A percentile compares a stretch with the other conserved stretches of the same genome.
phyloP scores from a whole-genome alignment of 1,140 invertebrate species.

The Drosophila watanabei region DNA sequence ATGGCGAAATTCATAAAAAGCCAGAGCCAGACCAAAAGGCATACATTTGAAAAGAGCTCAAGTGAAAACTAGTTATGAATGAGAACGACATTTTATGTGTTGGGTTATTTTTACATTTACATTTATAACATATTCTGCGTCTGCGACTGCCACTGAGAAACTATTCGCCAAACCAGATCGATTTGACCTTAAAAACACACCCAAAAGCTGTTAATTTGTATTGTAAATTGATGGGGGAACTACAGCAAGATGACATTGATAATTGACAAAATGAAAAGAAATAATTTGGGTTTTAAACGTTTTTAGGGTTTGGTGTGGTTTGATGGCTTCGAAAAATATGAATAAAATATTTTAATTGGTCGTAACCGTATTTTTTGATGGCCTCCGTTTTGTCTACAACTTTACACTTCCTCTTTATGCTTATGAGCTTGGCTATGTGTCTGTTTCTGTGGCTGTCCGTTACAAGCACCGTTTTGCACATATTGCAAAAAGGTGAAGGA shows the following conservation, averaged over 20 bases:
- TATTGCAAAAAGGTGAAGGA: constrained; percentile 34
- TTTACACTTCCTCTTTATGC: constrained; percentile 24
- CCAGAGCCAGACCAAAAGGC: not conserved
- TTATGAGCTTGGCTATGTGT: not conserved
- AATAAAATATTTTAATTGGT: constrained; percentile 21
- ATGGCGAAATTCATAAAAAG: constrained; percentile 24
- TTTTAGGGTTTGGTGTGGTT: constrained; percentile 12
- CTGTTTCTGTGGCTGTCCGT: constrained; percentile 20
- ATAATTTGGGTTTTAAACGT: constrained; percentile 18
- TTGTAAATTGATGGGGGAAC: constrained; percentile 29
- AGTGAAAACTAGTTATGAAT: constrained; percentile 48
- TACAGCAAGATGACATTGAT: constrained; percentile 31
- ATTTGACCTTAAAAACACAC: constrained; percentile 51
- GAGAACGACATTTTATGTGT: constrained; percentile 32
- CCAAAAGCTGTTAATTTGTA: constrained; percentile 44
- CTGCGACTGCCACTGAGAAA: not conserved
- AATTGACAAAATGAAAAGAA: constrained; percentile 1
- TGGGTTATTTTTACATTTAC: constrained; percentile 37
- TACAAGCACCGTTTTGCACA: constrained; percentile 20
- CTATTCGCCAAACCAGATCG: constrained; percentile 45
- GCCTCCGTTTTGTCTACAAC: constrained; percentile 8
- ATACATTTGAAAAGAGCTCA: constrained; percentile 36
- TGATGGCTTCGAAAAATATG: constrained; percentile 15
- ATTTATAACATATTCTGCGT: constrained; percentile 42
- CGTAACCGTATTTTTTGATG: constrained; percentile 11